A percentile compares a stretch with the other conserved stretches of the same genome.
Evolutionary conservation across 2,113 vertebrate species (phyloP).

Genomic region (Verasper variegatus): DNA sequence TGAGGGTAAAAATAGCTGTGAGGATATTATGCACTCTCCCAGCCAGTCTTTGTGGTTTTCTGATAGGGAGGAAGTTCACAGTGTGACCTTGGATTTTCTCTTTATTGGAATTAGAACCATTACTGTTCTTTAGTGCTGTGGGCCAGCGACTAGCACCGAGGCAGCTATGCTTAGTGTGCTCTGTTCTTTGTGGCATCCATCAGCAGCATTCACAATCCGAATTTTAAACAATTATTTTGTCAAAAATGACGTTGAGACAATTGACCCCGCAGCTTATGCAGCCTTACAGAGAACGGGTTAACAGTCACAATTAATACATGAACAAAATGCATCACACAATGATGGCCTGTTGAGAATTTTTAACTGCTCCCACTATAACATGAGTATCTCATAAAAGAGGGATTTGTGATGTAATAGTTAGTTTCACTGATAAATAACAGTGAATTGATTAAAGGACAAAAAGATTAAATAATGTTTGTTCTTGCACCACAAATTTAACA

Average conservation of each 20-base stretch:
- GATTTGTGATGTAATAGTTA: slow-evolving; percentile 17
- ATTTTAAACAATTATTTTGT: slow-evolving; percentile 72
- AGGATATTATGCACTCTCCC: slow-evolving; percentile 88
- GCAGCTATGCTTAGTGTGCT: slow-evolving; percentile 35
- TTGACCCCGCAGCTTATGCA: slow-evolving; percentile 53
- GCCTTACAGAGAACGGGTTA: slow-evolving; percentile 42
- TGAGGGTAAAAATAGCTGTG: slow-evolving; percentile 89
- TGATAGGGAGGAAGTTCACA: slow-evolving; percentile 86
- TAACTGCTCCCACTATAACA: slow-evolving; percentile 17
- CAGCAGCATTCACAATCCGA: slow-evolving; percentile 63
- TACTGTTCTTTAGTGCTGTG: slow-evolving; percentile 72
- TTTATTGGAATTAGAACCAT: slow-evolving; percentile 82
- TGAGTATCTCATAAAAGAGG: slow-evolving; percentile 1
- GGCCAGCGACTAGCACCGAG: slow-evolving; percentile 53
- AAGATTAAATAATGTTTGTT: neutral
- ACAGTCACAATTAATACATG: slow-evolving; percentile 51
- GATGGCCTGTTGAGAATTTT: slow-evolving; percentile 8
- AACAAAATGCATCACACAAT: slow-evolving; percentile 43
- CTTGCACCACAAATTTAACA: no score
- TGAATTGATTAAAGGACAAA: neutral
- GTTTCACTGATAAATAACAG: neutral
- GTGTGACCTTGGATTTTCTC: slow-evolving; percentile 85
- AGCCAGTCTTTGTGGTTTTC: slow-evolving; percentile 86
- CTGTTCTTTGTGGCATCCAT: slow-evolving; percentile 69
- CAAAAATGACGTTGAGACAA: slow-evolving; percentile 58